Evolutionary conservation across 2,797 vertebrate genomes (phyloP), one percentile per base, ranked within the genome.

Genomic region (Ctenopoma multispine): DNA sequence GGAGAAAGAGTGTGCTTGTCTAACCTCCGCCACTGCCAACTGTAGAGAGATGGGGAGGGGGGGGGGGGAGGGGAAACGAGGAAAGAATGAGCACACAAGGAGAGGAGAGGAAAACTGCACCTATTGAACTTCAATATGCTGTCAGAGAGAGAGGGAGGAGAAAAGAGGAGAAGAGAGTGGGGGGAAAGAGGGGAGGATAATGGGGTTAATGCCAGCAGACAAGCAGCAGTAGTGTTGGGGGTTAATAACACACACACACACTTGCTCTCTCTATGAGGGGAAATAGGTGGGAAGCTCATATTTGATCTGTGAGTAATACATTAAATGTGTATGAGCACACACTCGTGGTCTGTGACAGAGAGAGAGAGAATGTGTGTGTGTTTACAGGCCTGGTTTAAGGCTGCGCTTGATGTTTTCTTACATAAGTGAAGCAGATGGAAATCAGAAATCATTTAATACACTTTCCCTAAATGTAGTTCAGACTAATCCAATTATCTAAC

Each of bases 201-300:
- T 90, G 88, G 90, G 89, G 87, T 90, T 89, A 90, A 92, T 90
- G 80, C 87, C 20, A 9, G 58, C 70, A 85, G 85, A 90, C 87
- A 90, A 82, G 83, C 84, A 80, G 86, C 75, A 69, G 75, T 49
- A 60, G 58, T 82, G 81, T 69, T 75, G 82, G 85, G 40, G 88
- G 89, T 92, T 91, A 91, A 92, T 89, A 87, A 88, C 80, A 58
- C 50, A 53, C 58, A 57, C 54, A 58, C 74, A 57, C 69, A 72
- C 60, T 50, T 76, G 11, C 47, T 57, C 75, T 84, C 82, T 84
- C 86, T 76, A 75, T 87, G 89, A 83, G 88, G 63, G 69, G 69
- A 86, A 78, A 71, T 64, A 84, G 81, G 82, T 84, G 82, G 62
- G 73, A 75, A 78, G 83, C 55, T 61, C 75, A 85, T 83, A 81